Conservation (phyloP, 2,888 invertebrate genomes). For the Orthosia cruda region DNA sequence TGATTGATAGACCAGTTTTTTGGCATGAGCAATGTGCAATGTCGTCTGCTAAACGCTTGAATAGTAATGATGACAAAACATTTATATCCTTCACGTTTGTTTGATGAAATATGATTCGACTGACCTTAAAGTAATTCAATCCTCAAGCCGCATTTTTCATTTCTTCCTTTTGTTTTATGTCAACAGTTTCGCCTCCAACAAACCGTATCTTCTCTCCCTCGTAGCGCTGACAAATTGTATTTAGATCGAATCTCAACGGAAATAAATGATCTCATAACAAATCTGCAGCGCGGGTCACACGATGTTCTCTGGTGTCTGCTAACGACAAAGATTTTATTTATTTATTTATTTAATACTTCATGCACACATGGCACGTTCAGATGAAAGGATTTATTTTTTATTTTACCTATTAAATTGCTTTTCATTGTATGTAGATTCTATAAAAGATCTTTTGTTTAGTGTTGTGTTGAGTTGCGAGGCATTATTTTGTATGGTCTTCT, state of each 20-base stretch:
- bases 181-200: neutral
- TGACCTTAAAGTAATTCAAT: neutral
- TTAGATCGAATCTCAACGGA: conserved; percentile 20
- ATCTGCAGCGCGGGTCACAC: conserved; percentile 3
- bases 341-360: no score
- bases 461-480: no score
- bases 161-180: neutral
- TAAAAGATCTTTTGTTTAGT: neutral
- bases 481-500: no score
- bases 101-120: neutral
- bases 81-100: neutral
- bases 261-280: conserved; percentile 14
- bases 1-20: neutral
- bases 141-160: neutral
- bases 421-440: neutral
- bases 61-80: neutral
- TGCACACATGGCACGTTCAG: no score
- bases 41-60: neutral
- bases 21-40: no score
- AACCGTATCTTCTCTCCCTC: neutral
- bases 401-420: neutral
- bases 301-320: neutral
- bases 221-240: conserved; percentile 15
- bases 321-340: no score
- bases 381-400: neutral